Conservation (phyloP, 2,888 invertebrate genomes). For the Campoplex nolae region DNA sequence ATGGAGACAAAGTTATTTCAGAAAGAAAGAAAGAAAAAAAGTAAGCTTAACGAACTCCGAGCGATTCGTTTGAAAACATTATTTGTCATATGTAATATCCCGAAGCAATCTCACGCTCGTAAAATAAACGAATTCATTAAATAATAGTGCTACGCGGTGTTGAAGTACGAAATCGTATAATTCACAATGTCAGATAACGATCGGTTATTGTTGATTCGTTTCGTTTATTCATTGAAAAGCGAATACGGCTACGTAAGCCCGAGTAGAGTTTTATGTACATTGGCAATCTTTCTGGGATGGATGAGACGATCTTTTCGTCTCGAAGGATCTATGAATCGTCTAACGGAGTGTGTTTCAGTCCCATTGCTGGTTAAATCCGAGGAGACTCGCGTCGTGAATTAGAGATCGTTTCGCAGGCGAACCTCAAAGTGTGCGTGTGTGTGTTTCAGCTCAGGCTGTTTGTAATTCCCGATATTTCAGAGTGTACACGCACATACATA, state of each 20-base stretch:
- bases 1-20: too few relatives aligned
- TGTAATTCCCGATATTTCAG: constrained; percentile 4
- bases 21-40: neutral
- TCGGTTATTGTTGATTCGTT: constrained; percentile 27
- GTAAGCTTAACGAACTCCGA: neutral
- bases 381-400: constrained; percentile 48
- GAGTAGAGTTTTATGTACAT: neutral
- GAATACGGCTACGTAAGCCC: neutral
- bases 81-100: constrained; percentile 1
- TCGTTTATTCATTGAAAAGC: constrained; percentile 33
- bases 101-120: neutral
- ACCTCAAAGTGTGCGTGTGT: constrained; percentile 22
- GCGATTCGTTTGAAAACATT: constrained; percentile 8
- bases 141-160: neutral
- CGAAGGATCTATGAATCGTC: constrained; percentile 38
- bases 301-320: constrained; percentile 25
- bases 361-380: constrained; percentile 12
- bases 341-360: constrained; percentile 34
- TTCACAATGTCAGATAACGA: constrained; percentile 36
- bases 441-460: neutral
- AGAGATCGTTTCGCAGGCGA: constrained; percentile 60
- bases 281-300: constrained; percentile 31
- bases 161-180: constrained; percentile 19
- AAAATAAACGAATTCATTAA: constrained; percentile 22
- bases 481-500: neutral